These are phyloP conservation scores for Pegoplata infirma DNA, from an alignment of 2,888 invertebrate genomes.

Conservation along the genomic window DNA sequence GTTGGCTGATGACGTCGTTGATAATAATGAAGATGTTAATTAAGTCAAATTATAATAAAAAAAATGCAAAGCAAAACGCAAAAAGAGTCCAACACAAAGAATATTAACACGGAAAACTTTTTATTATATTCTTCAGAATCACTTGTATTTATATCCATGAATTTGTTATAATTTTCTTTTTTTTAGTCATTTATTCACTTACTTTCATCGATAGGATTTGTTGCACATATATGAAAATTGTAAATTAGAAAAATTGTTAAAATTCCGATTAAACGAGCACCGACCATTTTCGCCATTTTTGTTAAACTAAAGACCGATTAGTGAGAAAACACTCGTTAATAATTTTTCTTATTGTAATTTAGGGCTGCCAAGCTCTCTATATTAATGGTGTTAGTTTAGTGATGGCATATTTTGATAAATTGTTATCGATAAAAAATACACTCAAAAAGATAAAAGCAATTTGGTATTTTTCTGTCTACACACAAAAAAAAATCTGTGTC, in stretches of 20 bases:
- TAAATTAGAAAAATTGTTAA: conserved; percentile 65
- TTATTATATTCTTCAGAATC: background rate
- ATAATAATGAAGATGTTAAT: conserved; percentile 38
- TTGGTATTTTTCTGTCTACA: too few species aligned
- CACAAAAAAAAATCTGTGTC: too few species aligned
- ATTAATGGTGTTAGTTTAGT: too few species aligned
- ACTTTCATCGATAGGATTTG: conserved; percentile 67
- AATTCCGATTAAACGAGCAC: conserved; percentile 66
- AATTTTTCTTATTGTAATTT: too few species aligned
- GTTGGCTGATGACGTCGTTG: conserved; percentile 33
- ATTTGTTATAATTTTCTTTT: conserved; percentile 2
- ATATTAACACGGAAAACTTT: conserved; percentile 5
- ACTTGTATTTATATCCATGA: background rate
- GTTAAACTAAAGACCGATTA: too few species aligned
- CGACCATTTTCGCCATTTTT: conserved; percentile 70
- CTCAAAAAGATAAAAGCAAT: too few species aligned
- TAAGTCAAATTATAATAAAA: conserved; percentile 35
- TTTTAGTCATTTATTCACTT: conserved; percentile 63
- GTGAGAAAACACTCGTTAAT: too few species aligned
- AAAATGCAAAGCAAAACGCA: background rate
- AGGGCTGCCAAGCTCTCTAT: too few species aligned
- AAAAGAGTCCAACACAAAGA: background rate
- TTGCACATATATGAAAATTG: conserved; percentile 65
- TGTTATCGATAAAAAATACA: too few species aligned
- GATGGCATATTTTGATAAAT: too few species aligned